phyloP scores from a whole-genome alignment of 2,888 invertebrate genomes.

The Podabrus alpinus region DNA sequence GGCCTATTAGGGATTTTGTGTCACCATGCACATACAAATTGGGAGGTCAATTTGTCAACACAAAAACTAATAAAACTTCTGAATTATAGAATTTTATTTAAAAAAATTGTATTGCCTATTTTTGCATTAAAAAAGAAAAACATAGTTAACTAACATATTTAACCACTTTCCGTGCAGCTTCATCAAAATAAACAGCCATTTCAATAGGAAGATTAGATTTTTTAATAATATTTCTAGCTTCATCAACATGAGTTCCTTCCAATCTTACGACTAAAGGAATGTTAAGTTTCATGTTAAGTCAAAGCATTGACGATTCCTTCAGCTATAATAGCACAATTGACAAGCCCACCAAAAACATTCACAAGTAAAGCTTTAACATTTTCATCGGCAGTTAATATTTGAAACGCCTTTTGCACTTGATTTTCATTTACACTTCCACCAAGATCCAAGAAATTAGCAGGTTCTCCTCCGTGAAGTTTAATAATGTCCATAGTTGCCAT shows the following conservation, averaged over 20 bases:
- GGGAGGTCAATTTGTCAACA: too few species aligned
- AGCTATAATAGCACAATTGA: conserved; percentile 96
- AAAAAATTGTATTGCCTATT: neutral
- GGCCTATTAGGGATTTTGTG: too few species aligned
- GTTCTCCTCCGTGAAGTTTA: conserved; percentile 91
- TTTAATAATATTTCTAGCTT: conserved; percentile 80
- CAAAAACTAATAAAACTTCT: too few species aligned
- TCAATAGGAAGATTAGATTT: conserved; percentile 83
- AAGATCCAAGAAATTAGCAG: conserved; percentile 98
- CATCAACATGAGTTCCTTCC: conserved; percentile 91
- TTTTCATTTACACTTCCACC: conserved; percentile 95
- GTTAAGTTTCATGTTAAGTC: conserved; percentile 75
- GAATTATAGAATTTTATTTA: neutral
- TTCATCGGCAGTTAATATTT: conserved; percentile 82
- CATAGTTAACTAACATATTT: conserved; percentile 42
- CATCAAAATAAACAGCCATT: conserved; percentile 85
- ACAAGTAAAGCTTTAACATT: conserved; percentile 94
- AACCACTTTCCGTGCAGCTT: conserved; percentile 91
- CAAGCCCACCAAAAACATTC: conserved; percentile 99
- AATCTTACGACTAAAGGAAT: conserved; percentile 92
- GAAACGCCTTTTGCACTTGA: conserved; percentile 92
- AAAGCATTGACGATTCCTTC: conserved; percentile 92
- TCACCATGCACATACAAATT: too few species aligned
- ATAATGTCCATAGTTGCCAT: conserved; percentile 99
- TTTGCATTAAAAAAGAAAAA: neutral